Percentiles rank a stretch among this genome's conserved stretches.
Evolutionary conservation across 1,140 invertebrate species (phyloP).

Genomic region (Protaetia brevitarsis): DNA sequence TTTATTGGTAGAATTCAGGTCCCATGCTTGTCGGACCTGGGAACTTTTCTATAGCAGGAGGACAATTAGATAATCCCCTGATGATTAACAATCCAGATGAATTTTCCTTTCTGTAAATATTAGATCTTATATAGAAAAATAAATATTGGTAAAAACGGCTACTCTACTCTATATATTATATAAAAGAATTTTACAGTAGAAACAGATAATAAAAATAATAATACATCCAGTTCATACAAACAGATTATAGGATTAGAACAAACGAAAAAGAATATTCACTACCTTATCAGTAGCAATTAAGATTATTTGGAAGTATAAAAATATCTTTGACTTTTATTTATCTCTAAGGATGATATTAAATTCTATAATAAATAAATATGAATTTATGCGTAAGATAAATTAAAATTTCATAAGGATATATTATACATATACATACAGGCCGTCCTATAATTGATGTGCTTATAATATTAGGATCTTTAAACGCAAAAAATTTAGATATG

Average conservation of each 20-base stretch:
- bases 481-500: too few species aligned
- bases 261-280: neutral
- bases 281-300: too few species aligned
- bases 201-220: neutral
- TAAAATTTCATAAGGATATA: neutral
- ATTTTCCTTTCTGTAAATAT: slow-evolving; percentile 23
- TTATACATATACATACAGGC: neutral
- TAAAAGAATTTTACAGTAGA: neutral
- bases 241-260: neutral
- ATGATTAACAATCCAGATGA: slow-evolving; percentile 23
- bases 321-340: neutral
- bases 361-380: slow-evolving; percentile 11
- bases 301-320: neutral
- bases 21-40: slow-evolving; percentile 2
- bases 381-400: slow-evolving; percentile 4
- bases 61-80: slow-evolving; percentile 21
- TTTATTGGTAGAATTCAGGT: slow-evolving; percentile 21
- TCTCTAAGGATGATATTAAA: neutral
- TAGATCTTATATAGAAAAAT: neutral
- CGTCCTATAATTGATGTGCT: too few species aligned
- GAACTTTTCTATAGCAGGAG: slow-evolving; percentile 22
- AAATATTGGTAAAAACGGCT: neutral
- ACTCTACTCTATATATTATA: neutral
- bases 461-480: too few species aligned
- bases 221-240: neutral